Conservation (phyloP, 2,113 vertebrate species). For the Trematocara nigrifrons region DNA sequence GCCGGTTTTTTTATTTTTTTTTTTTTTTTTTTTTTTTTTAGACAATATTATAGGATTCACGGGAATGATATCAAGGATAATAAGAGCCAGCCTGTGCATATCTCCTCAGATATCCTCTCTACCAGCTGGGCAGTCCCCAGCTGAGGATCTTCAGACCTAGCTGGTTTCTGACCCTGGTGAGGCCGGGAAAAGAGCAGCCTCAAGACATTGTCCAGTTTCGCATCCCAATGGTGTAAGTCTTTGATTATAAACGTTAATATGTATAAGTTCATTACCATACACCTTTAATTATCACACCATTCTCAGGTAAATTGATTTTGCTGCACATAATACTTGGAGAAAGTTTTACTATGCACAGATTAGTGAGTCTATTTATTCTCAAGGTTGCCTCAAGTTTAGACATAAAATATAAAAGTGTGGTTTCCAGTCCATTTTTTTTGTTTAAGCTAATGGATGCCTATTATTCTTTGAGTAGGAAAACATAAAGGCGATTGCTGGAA, state of each 20-base stretch:
- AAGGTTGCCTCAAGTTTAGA: background rate
- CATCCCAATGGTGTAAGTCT: slow-evolving; percentile 91
- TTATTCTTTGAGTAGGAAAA: background rate
- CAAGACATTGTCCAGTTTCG: slow-evolving; percentile 91
- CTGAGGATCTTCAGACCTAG: slow-evolving; percentile 89
- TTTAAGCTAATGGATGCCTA: background rate
- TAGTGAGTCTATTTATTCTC: accelerated
- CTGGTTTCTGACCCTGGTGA: slow-evolving; percentile 85
- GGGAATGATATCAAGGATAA: background rate
- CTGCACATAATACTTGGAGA: background rate
- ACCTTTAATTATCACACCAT: background rate
- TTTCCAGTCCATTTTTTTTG: background rate
- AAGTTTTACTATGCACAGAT: background rate
- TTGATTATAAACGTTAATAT: background rate
- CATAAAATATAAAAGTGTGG: background rate
- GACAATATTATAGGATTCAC: background rate
- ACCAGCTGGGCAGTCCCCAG: slow-evolving; percentile 90
- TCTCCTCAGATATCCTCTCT: slow-evolving; percentile 82
- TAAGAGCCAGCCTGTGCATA: background rate
- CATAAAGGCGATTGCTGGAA: background rate
- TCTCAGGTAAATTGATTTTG: background rate
- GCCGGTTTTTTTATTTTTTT: too few relatives aligned
- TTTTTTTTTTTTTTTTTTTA: background rate
- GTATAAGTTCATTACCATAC: background rate
- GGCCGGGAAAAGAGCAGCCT: slow-evolving; percentile 84